A percentile compares a stretch with the other conserved stretches of the same genome.
Conservation (phyloP, 2,797 vertebrate species). For the Dendrocincla tyrannina region DNA sequence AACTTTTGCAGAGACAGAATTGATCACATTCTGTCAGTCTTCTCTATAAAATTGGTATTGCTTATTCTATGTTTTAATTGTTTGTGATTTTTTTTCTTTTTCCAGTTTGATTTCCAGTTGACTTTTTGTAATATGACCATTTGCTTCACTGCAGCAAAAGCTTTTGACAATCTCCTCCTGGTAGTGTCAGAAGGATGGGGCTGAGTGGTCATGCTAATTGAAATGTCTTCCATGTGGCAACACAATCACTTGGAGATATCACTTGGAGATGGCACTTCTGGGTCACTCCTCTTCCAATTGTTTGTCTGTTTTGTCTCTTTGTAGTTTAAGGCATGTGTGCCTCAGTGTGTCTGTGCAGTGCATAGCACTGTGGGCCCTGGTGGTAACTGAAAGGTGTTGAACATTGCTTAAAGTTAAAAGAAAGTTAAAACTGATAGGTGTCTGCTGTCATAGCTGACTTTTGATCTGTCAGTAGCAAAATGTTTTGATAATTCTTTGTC, state of each 20-base stretch:
- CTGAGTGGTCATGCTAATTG: not conserved
- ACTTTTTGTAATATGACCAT: not conserved
- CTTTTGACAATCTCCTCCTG: not conserved
- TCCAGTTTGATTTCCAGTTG: not conserved
- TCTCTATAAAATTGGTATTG: not conserved
- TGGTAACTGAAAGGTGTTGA: not conserved
- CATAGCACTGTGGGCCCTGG: not conserved
- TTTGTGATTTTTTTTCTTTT: not conserved
- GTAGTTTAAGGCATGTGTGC: not conserved
- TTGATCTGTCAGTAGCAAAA: not conserved
- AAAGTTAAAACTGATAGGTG: not conserved
- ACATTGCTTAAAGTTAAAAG: not conserved
- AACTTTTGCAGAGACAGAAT: not conserved
- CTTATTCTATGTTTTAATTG: not conserved
- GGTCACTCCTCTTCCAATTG: not conserved
- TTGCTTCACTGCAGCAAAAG: not conserved
- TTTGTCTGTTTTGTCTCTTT: not conserved
- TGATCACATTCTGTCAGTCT: not conserved
- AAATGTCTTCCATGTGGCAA: not conserved
- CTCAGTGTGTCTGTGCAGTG: not conserved
- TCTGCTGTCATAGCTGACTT: not conserved
- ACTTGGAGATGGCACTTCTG: not conserved
- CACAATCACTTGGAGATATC: not conserved
- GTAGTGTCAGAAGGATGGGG: not conserved
- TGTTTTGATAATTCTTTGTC: not conserved